These are phyloP conservation scores for Madoqua kirkii DNA, from an alignment of 2,113 vertebrate species.

Conservation along the genomic window DNA sequence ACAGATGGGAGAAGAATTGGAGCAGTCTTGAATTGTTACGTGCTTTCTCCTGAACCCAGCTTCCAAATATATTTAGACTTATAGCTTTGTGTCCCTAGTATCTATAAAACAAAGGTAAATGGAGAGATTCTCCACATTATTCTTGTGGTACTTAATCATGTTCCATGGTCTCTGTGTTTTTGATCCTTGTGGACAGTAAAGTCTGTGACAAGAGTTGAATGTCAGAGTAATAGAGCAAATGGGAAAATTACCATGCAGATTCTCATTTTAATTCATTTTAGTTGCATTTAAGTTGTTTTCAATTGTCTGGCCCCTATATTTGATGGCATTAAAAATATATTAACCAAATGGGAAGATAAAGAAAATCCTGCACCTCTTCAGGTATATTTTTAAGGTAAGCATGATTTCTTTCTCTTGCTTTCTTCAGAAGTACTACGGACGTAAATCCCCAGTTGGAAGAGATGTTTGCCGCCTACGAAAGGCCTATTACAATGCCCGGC, in stretches of 20 bases:
- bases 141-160: not conserved
- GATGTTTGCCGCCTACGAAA: conserved; percentile 95
- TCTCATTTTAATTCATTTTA: conserved; percentile 3
- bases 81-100: not conserved
- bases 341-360: not conserved
- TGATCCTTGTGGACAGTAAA: not conserved
- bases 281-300: not conserved
- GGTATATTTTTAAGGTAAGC: not conserved
- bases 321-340: not conserved
- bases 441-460: conserved; percentile 92
- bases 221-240: not conserved
- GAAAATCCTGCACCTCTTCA: not conserved
- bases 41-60: not conserved
- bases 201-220: not conserved
- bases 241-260: not conserved
- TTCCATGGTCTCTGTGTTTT: not conserved
- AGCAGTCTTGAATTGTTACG: not conserved
- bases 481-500: conserved; percentile 93
- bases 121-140: not conserved
- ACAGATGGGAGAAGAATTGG: not conserved
- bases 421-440: conserved; percentile 94
- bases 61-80: not conserved
- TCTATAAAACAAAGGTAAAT: not conserved
- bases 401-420: not conserved
- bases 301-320: not conserved